Base-by-base conservation (phyloP, 2,888 invertebrate genomes). In the Lasioglossum pauxillum region DNA sequence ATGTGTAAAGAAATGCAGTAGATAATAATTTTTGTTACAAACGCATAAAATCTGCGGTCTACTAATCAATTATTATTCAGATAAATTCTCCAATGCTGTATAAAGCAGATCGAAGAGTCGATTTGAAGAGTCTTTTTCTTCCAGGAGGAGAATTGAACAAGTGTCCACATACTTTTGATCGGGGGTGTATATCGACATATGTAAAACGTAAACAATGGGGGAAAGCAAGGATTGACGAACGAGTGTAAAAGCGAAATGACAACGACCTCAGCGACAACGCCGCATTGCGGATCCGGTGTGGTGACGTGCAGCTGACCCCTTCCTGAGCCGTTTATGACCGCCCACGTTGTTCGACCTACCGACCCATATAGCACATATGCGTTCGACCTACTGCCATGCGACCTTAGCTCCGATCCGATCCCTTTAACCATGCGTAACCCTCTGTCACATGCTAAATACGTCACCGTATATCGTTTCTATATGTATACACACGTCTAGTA, bases 241-340 rank as follows among this genome's bases (percentile, higher is more conserved):
- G 31, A 78, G 41, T 27, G 78, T 46, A 71, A 83, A 69, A 64
- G 49, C 72, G 46, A 75, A 74, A 71, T 49, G 80, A 49, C 75
- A 75, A 78, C 71, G 38, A n/a, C 80, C 12, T 49, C 38, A 10
- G 90, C 93, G 94, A 94, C 94, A 94, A 93, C 94, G 94, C 95
- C 95, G 95, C 95, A 95, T 95, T 95, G 95, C 95, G 93, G 95
- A 95, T 95, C 93, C 93, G 91, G 78, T 92, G 93, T 92, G 93
- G 93, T 94, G 93, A 94, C 94, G 93, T 92, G 93, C 91, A 90
- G 92, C 92, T 91, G 91, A 91, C 91, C 91, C 91, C 84, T 89
- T 86, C 84, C 91, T 89, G 87, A 85, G 82, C 80, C 87, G 78
- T 84, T 88, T 76, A 77, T 78, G 76, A 80, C 80, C 88, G 85